Evolutionary conservation across 1,140 invertebrate genomes (phyloP).

Genomic region (Lordiphosa stackelbergi): DNA sequence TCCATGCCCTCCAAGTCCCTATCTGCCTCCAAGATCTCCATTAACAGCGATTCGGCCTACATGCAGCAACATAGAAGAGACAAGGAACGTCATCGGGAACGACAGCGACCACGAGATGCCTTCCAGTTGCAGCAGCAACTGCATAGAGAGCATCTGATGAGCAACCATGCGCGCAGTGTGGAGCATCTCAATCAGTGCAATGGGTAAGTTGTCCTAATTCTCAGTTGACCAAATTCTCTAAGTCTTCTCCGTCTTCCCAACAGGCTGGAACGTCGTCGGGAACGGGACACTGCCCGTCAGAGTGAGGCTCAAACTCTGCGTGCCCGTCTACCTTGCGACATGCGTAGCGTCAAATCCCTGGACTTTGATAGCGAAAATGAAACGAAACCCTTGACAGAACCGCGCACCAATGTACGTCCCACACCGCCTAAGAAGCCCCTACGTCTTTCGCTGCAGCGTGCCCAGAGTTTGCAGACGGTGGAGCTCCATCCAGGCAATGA

Average conservation of each 20-base stretch:
- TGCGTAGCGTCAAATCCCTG: constrained; percentile 81
- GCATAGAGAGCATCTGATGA: constrained; percentile 57
- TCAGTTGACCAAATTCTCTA: background rate
- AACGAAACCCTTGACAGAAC: constrained; percentile 78
- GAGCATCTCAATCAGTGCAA: constrained; percentile 74
- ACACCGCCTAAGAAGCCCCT: constrained; percentile 90
- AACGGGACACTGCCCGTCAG: constrained; percentile 52
- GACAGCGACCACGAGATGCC: constrained; percentile 48
- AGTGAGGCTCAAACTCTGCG: constrained; percentile 52
- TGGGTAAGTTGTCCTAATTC: constrained; percentile 37
- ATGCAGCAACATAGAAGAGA: constrained; percentile 63
- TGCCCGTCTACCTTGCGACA: constrained; percentile 77
- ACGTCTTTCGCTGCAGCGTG: constrained; percentile 87
- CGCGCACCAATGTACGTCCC: constrained; percentile 79
- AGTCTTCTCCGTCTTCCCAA: background rate
- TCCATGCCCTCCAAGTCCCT: constrained; percentile 69
- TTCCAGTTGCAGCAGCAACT: constrained; percentile 63
- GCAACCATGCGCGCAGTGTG: constrained; percentile 66
- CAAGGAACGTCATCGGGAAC: constrained; percentile 64
- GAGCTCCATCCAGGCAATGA: constrained; percentile 68
- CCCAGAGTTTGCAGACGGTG: constrained; percentile 87
- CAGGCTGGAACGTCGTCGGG: constrained; percentile 58
- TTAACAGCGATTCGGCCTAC: constrained; percentile 70
- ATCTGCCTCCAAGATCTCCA: constrained; percentile 76
- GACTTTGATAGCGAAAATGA: constrained; percentile 80